Percentiles rank a stretch among this genome's conserved stretches.
These are phyloP conservation scores for Drosophila kanekoi DNA, from an alignment of 2,888 invertebrate genomes.

Conservation along the genomic window DNA sequence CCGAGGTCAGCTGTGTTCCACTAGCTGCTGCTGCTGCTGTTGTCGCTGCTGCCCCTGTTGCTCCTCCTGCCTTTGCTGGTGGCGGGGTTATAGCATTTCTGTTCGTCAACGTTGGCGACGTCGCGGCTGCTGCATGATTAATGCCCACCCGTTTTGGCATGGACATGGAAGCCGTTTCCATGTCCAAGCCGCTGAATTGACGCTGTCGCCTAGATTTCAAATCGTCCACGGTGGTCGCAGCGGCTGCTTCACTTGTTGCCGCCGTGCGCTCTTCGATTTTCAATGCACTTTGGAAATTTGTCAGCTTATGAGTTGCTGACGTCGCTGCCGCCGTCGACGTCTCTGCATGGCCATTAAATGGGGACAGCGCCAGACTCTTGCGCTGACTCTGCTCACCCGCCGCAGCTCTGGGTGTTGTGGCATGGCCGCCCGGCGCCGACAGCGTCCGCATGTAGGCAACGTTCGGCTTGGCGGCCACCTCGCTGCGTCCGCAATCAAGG, in stretches of 20 bases:
- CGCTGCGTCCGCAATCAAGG: slow-evolving; percentile 83
- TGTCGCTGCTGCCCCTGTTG: not conserved
- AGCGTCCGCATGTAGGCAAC: slow-evolving; percentile 83
- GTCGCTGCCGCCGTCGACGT: slow-evolving; percentile 37
- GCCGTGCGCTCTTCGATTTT: slow-evolving; percentile 82
- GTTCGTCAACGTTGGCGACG: slow-evolving; percentile 62
- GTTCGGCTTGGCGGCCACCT: slow-evolving; percentile 67
- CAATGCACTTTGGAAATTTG: slow-evolving; percentile 82
- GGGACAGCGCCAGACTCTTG: slow-evolving; percentile 61
- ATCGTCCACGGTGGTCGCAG: slow-evolving; percentile 71
- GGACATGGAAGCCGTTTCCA: slow-evolving; percentile 77
- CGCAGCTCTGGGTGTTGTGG: slow-evolving; percentile 34
- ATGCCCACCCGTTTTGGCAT: slow-evolving; percentile 84
- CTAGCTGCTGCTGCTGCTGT: slow-evolving; percentile 20
- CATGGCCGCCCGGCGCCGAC: slow-evolving; percentile 80
- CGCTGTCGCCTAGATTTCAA: slow-evolving; percentile 81
- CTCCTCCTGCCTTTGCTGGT: slow-evolving; percentile 41
- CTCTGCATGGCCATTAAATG: slow-evolving; percentile 61
- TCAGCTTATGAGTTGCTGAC: slow-evolving; percentile 75
- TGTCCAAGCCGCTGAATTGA: slow-evolving; percentile 81
- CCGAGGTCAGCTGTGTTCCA: slow-evolving; percentile 60
- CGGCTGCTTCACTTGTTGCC: slow-evolving; percentile 34
- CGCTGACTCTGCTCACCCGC: slow-evolving; percentile 65
- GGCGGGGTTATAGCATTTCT: slow-evolving; percentile 73
- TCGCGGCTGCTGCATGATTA: slow-evolving; percentile 77